Conservation (phyloP, 2,113 vertebrate genomes). For the Leptobrachium ailaonicum region DNA sequence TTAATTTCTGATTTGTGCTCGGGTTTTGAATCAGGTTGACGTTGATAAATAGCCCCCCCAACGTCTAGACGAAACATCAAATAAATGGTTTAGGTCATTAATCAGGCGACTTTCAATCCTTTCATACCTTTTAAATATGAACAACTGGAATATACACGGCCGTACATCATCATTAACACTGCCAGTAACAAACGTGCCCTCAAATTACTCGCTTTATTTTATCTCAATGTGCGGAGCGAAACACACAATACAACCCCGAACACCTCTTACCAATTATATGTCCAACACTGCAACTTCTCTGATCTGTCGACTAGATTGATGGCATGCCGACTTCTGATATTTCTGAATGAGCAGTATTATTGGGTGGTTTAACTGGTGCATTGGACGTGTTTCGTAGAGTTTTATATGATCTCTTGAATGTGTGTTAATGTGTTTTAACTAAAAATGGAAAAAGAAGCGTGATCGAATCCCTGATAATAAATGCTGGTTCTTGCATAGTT, state of each 20-base stretch:
- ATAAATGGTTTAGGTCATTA: slow-evolving; percentile 43
- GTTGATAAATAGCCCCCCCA: slow-evolving; percentile 39
- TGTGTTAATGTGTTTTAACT: too few relatives aligned
- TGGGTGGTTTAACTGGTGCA: neutral
- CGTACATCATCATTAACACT: slow-evolving; percentile 46
- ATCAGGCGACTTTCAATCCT: slow-evolving; percentile 34
- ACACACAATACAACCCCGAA: slow-evolving; percentile 4
- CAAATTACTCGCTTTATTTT: slow-evolving; percentile 33
- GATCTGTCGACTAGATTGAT: slow-evolving; percentile 19
- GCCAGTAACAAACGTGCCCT: slow-evolving; percentile 39
- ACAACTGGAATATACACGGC: slow-evolving; percentile 36
- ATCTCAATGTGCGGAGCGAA: neutral
- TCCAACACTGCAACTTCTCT: neutral
- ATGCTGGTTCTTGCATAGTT: too few relatives aligned
- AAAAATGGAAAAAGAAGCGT: too few relatives aligned
- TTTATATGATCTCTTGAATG: too few relatives aligned
- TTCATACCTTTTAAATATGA: slow-evolving; percentile 42
- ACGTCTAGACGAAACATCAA: slow-evolving; percentile 47
- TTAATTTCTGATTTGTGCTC: neutral
- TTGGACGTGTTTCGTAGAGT: too few relatives aligned
- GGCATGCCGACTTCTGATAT: slow-evolving; percentile 11
- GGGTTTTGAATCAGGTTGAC: slow-evolving; percentile 33
- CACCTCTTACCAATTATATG: slow-evolving; percentile 19
- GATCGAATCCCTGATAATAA: too few relatives aligned
- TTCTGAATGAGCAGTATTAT: neutral